Conservation (phyloP, 2,113 vertebrate genomes). For the Notarius lentiginosus region DNA sequence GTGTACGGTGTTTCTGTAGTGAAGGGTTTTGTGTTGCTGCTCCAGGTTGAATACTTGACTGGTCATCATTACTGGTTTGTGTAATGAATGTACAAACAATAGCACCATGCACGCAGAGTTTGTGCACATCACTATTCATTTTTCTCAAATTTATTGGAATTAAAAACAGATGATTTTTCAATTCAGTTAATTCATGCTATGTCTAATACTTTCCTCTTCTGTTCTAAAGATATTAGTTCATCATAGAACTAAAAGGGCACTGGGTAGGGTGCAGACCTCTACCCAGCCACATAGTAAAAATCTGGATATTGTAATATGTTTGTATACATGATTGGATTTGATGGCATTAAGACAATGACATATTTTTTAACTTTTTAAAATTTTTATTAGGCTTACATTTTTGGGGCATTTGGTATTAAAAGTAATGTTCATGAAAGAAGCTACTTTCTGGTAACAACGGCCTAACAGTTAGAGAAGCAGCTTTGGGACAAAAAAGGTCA, state of each 20-base stretch:
- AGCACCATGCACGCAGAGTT: constrained; percentile 43
- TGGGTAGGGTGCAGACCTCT: no score
- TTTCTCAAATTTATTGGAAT: constrained; percentile 46
- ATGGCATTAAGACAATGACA: neutral
- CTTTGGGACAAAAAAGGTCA: no score
- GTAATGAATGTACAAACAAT: constrained; percentile 36
- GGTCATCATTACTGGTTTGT: constrained; percentile 20
- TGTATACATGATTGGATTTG: no score
- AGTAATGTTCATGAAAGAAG: neutral
- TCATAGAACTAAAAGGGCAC: no score
- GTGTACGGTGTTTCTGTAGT: constrained; percentile 29
- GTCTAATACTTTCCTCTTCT: neutral
- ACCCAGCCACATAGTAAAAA: no score
- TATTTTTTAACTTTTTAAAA: neutral
- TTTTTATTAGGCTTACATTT: neutral
- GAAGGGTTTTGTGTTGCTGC: constrained; percentile 26
- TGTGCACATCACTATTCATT: constrained; percentile 28
- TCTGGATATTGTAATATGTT: no score
- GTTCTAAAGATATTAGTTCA: neutral
- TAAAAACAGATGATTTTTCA: constrained; percentile 43
- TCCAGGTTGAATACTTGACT: constrained; percentile 17
- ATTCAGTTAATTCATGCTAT: neutral
- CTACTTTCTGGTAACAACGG: neutral
- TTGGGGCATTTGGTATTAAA: neutral
- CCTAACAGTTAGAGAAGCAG: no score